Conservation (phyloP, 2,888 invertebrate genomes). For the Pterostichus niger region DNA sequence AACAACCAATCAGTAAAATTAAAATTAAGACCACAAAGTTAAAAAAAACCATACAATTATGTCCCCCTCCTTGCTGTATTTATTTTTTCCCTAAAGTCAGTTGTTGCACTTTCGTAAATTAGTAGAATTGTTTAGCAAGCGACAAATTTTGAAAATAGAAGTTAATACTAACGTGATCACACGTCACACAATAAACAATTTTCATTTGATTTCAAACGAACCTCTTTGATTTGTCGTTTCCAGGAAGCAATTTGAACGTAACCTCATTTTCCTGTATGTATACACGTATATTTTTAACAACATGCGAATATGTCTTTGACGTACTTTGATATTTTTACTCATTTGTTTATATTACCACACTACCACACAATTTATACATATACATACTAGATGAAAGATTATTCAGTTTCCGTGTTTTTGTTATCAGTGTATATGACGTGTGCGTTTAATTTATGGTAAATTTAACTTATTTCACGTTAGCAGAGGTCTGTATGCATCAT, state of each 20-base stretch:
- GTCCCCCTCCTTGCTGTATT: too few species aligned
- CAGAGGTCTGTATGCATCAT: slow-evolving; percentile 15
- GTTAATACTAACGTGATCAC: not conserved
- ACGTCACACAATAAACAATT: not conserved
- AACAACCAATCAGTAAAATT: too few species aligned
- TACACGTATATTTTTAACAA: slow-evolving; percentile 33
- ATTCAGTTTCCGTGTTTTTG: slow-evolving; percentile 50
- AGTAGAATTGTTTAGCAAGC: too few species aligned
- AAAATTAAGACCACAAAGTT: too few species aligned
- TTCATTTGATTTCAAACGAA: slow-evolving; percentile 4
- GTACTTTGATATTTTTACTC: slow-evolving; percentile 34
- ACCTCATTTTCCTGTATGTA: slow-evolving; percentile 39
- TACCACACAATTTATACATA: slow-evolving; percentile 11
- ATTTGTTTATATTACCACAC: slow-evolving; percentile 32
- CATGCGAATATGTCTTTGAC: slow-evolving; percentile 38
- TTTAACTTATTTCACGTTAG: slow-evolving; percentile 22
- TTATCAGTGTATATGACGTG: slow-evolving; percentile 36
- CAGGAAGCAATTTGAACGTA: slow-evolving; percentile 28
- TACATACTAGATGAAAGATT: slow-evolving; percentile 29
- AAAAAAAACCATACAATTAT: too few species aligned
- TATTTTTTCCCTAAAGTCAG: too few species aligned
- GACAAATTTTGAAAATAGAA: not conserved
- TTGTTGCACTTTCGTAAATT: too few species aligned
- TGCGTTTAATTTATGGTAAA: slow-evolving; percentile 28
- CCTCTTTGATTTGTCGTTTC: slow-evolving; percentile 31